Evolutionary conservation across 1,140 invertebrate species (phyloP).

Genomic region (Lepidurus packardi): DNA sequence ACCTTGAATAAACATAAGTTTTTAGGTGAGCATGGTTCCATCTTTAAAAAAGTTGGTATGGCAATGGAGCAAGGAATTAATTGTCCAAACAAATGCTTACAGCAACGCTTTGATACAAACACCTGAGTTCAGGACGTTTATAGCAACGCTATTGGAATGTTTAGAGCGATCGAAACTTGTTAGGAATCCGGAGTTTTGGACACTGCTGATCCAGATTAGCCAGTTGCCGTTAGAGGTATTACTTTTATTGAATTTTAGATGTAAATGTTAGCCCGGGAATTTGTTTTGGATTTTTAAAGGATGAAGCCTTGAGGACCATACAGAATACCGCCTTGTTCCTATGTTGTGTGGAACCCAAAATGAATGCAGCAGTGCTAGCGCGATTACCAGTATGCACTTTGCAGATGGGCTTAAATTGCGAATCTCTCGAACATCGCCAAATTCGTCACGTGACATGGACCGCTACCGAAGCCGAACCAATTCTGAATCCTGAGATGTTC

Average conservation of each 20-base stretch:
- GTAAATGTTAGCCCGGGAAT: not conserved
- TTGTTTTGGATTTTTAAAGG: not conserved
- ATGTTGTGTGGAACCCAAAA: not conserved
- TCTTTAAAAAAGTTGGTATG: not conserved
- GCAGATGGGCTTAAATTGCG: not conserved
- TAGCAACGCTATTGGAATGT: not conserved
- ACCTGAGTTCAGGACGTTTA: not conserved
- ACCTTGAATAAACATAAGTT: no score
- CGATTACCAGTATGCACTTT: not conserved
- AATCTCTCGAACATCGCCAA: not conserved
- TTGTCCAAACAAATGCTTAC: not conserved
- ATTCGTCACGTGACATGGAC: not conserved
- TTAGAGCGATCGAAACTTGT: not conserved
- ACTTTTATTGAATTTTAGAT: not conserved
- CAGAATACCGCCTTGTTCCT: not conserved
- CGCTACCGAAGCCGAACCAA: not conserved
- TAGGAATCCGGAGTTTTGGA: not conserved
- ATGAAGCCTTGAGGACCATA: not conserved
- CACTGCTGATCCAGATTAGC: not conserved
- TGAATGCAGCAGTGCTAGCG: not conserved
- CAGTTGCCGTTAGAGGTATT: not conserved
- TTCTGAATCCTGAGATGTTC: not conserved
- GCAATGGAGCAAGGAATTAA: not conserved
- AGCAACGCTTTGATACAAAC: not conserved
- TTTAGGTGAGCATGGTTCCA: not conserved